Conservation (phyloP, 2,888 invertebrate species). For the Caenorhabditis sp. region DNA sequence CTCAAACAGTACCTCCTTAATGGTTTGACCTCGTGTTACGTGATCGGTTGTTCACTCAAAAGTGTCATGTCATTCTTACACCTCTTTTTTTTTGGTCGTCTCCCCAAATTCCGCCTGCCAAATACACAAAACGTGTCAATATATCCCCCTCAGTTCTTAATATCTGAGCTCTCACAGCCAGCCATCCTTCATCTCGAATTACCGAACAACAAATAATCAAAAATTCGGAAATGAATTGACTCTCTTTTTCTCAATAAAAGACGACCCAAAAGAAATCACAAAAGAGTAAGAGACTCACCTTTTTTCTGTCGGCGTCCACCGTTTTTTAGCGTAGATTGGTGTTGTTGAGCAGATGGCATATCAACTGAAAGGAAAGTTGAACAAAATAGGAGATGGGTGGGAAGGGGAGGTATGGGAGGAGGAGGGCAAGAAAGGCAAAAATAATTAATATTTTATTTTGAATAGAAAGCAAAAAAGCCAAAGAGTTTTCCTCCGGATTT, state of each 20-base stretch:
- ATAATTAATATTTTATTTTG: slow-evolving; percentile 44
- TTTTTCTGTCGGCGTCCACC: slow-evolving; percentile 63
- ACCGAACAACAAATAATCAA: slow-evolving; percentile 62
- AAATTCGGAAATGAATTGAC: slow-evolving; percentile 38
- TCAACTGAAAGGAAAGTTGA: slow-evolving; percentile 47
- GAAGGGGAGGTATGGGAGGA: slow-evolving; percentile 1
- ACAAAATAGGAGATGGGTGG: background rate
- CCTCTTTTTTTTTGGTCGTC: slow-evolving; percentile 8
- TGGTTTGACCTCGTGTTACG: slow-evolving; percentile 18
- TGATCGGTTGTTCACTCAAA: slow-evolving; percentile 4
- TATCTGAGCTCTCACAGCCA: background rate
- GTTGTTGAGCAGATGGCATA: slow-evolving; percentile 69
- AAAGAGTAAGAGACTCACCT: slow-evolving; percentile 37
- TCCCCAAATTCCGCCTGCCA: slow-evolving; percentile 11
- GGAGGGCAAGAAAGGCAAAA: slow-evolving; percentile 6
- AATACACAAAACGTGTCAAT: slow-evolving; percentile 51
- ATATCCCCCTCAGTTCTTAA: slow-evolving; percentile 31
- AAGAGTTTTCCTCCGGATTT: slow-evolving; percentile 16
- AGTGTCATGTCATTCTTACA: slow-evolving; percentile 8
- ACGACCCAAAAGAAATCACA: background rate
- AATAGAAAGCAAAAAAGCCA: slow-evolving; percentile 19
- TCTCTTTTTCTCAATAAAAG: background rate
- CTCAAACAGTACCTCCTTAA: background rate
- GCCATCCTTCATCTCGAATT: slow-evolving; percentile 37
- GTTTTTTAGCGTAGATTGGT: slow-evolving; percentile 68